phyloP scores from a whole-genome alignment of 2,888 invertebrate genomes.

The Scaptomyza parva region DNA sequence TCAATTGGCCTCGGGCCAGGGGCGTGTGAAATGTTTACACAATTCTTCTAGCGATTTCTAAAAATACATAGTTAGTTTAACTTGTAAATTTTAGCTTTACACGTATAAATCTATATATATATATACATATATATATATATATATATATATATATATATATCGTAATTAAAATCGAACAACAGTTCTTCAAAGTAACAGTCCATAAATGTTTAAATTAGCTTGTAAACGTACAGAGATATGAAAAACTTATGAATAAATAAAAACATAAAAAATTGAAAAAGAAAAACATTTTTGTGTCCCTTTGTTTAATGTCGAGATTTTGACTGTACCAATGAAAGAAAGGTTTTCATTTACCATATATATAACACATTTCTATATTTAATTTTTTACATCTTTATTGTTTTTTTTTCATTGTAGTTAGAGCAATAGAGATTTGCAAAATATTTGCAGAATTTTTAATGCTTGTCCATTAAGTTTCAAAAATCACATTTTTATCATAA shows the following conservation, averaged over 20 bases:
- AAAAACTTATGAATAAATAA: constrained; percentile 66
- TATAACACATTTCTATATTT: neutral
- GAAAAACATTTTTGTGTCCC: neutral
- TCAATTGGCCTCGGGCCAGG: constrained; percentile 57
- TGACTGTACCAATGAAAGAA: neutral
- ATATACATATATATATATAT: constrained; percentile 17
- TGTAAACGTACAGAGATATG: constrained; percentile 69
- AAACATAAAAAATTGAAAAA: constrained; percentile 48
- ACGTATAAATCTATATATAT: constrained; percentile 42
- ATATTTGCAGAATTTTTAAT: constrained; percentile 25
- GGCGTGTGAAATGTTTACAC: constrained; percentile 49
- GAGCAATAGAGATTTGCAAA: constrained; percentile 21
- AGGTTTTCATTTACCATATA: neutral
- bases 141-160: constrained; percentile 16
- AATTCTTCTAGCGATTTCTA: constrained; percentile 61
- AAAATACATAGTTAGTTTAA: constrained; percentile 75
- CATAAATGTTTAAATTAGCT: constrained; percentile 77
- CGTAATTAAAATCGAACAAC: constrained; percentile 54
- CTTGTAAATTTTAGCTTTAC: constrained; percentile 83
- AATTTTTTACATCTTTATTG: constrained; percentile 18
- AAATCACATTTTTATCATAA: constrained; percentile 28
- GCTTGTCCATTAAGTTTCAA: constrained; percentile 22
- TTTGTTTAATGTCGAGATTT: neutral
- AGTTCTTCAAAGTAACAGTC: constrained; percentile 71
- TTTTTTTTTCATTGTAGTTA: constrained; percentile 19